Base-by-base conservation (phyloP, 1,140 invertebrate genomes). In the Trichomalopsis sarcophagae region DNA sequence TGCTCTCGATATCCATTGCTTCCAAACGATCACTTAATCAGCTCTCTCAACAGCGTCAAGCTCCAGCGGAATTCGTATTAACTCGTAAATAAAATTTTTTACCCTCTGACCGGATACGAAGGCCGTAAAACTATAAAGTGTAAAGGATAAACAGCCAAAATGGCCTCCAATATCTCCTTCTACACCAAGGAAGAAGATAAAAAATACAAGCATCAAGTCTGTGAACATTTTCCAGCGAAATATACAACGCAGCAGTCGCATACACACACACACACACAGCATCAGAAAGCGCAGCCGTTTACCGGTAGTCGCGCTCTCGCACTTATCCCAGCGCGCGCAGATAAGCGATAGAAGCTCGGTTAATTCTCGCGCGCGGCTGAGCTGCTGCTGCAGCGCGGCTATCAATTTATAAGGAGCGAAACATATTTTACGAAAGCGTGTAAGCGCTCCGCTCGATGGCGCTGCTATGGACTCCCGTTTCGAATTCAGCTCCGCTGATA, bases 401-500 rank as follows among this genome's bases (percentile, higher is more conserved):
- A 89, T 89, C 86, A 87, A 89, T 88, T 89, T 87, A 89, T 89
- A 89, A 78, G 79, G 82, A 87, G 86, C 87, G 76, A 85, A 87
- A 89, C 87, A 87, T 84, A 87, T 89, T 88, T 89, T 88, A 89
- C 86, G 86, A 88, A 76, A 82, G 68, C 66, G n/a, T 33, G 50
- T 62, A 80, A 87, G 55, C 87, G 71, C 87, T 86, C 71, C 50
- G 17, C 68, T 79, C 78, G 68, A 71, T 71, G 23, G 30, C 83
- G 62, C 80, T 77, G 27, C 82, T 47, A 77, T 81, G 55, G 50
- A 44, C 68, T 30, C 17, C 68, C 21, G 23, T 84, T 88, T 87
- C 82, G 81, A 86, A n/a, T 78, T 23, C 11, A 71, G 23, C 13
- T n/a, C 66, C 11, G 21, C 66, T 27, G 62, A 68, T 68, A n/a